Percentiles rank a stretch among this genome's conserved stretches.
Conservation (phyloP, 2,797 vertebrate genomes). For the Telmatherina bonti region DNA sequence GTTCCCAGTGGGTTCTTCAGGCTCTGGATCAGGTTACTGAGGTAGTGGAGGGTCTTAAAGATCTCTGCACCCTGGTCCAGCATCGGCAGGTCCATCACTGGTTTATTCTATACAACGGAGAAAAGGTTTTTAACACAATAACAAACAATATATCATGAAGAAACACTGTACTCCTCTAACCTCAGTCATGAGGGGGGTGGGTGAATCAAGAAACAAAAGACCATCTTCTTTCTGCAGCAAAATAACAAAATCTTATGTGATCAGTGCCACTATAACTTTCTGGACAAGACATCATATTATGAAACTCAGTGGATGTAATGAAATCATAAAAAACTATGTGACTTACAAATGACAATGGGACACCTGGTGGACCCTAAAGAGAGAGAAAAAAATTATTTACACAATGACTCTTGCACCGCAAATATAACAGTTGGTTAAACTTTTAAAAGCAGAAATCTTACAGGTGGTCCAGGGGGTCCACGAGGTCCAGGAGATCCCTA, state of each 20-base stretch:
- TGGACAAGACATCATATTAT: conserved; percentile 11
- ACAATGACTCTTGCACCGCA: conserved; percentile 1
- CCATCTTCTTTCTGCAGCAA: conserved; percentile 86
- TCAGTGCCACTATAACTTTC: background rate
- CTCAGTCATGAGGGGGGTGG: conserved; percentile 84
- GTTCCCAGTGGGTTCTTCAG: conserved; percentile 97
- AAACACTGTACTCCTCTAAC: conserved; percentile 69
- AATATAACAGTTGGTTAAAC: conserved; percentile 14
- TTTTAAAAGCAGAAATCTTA: conserved; percentile 70
- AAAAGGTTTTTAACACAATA: background rate
- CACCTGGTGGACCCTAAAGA: conserved; percentile 86
- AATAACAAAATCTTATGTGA: conserved; percentile 5
- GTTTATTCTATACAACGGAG: conserved; percentile 79
- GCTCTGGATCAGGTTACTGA: conserved; percentile 98
- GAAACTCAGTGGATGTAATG: background rate
- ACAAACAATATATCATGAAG: background rate
- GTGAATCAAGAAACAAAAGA: conserved; percentile 83
- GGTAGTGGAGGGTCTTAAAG: conserved; percentile 98
- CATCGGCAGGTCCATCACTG: conserved; percentile 87
- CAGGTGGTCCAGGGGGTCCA: conserved; percentile 91
- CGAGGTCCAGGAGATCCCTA: conserved; percentile 93
- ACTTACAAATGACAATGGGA: conserved; percentile 90
- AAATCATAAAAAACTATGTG: conserved; percentile 36
- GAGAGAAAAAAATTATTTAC: conserved; percentile 29
- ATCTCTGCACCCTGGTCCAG: conserved; percentile 95